Base-by-base conservation (phyloP, 2,113 vertebrate genomes). In the Speoplatyrhinus poulsoni region DNA sequence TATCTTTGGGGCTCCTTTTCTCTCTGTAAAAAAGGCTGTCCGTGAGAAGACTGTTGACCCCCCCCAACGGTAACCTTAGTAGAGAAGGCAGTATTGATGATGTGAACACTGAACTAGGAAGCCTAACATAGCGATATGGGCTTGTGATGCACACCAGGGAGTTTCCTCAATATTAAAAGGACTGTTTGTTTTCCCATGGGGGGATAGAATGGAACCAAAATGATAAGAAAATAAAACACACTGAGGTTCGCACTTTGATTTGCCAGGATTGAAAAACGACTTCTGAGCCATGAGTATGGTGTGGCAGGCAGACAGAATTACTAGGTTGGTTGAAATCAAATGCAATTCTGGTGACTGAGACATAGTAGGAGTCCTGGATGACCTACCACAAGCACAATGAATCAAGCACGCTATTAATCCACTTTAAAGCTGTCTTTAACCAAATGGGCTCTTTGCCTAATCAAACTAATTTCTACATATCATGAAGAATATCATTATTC, bases 151-250 rank as follows among this genome's bases (percentile, higher is more conserved):
- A 6, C 77, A 60, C 62, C 74, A 9, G 60, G 62, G 60, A 75
- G 73, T 86, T 81, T 90, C 56, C 81, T 83, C 67, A 1, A 57
- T 73, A 80, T 81, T 79, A 87, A 41, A 84, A 87, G 65, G 41
- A 72, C 46, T 7, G 50, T 65, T 78, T 83, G 79, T 83, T 79
- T 82, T 68, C 83, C 69, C 61, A 0, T 70, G 85, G 78, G 85
- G 78, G 86, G 80, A 60, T 9, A 15, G 49, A 47, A 80, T 53
- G 56, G 68, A 67, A 77, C 48, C 59, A 84, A 83, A 70, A 61
- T 3, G 9, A 61, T 56, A 7, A 16, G 48, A 54, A 70, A 68
- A 75, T 26, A 73, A 74, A 68, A 41, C 7, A 32, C 46, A 19
- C 13, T 9, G 72, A 71, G 41, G 63, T 60, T 54, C 73, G 48